Conservation (phyloP, 2,797 vertebrate genomes). For the Hyperoplus immaculatus region DNA sequence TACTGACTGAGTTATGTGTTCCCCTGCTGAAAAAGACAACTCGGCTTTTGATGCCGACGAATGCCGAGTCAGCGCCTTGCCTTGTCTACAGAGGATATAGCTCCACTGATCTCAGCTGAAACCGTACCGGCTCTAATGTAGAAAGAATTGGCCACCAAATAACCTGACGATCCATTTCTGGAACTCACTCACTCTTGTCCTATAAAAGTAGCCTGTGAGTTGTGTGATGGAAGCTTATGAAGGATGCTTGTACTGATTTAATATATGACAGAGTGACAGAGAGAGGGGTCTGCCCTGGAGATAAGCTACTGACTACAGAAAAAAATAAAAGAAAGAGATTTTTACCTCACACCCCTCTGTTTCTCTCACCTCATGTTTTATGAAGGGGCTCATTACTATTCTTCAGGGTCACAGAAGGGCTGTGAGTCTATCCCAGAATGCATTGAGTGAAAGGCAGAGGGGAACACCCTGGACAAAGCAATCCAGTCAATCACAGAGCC, state of each 20-base stretch:
- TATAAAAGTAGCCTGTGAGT: conserved; percentile 61
- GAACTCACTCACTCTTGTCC: conserved; percentile 53
- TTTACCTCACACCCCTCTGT: conserved; percentile 28
- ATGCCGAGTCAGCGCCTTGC: conserved; percentile 78
- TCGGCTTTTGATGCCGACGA: conserved; percentile 76
- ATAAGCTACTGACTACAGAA: conserved; percentile 19
- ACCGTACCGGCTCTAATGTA: conserved; percentile 65
- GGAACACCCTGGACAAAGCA: conserved; percentile 42
- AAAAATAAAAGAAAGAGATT: not conserved
- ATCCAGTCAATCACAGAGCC: conserved; percentile 28
- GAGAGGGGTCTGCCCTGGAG: conserved; percentile 16
- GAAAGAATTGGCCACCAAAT: conserved; percentile 76
- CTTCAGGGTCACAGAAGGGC: conserved; percentile 49
- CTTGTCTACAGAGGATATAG: conserved; percentile 66
- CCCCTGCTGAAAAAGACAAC: conserved; percentile 75
- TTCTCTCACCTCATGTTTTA: conserved; percentile 10
- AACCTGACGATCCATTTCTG: conserved; percentile 76
- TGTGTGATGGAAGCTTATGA: conserved; percentile 53
- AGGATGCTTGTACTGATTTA: conserved; percentile 52
- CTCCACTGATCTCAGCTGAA: conserved; percentile 77
- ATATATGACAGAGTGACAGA: conserved; percentile 43
- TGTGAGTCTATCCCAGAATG: conserved; percentile 49
- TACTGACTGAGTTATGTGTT: conserved; percentile 84
- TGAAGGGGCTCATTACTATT: conserved; percentile 38
- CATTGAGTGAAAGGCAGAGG: conserved; percentile 37